A percentile compares a stretch with the other conserved stretches of the same genome.
Evolutionary conservation across 2,113 vertebrate genomes (phyloP).

Genomic region (Carassius carassius): DNA sequence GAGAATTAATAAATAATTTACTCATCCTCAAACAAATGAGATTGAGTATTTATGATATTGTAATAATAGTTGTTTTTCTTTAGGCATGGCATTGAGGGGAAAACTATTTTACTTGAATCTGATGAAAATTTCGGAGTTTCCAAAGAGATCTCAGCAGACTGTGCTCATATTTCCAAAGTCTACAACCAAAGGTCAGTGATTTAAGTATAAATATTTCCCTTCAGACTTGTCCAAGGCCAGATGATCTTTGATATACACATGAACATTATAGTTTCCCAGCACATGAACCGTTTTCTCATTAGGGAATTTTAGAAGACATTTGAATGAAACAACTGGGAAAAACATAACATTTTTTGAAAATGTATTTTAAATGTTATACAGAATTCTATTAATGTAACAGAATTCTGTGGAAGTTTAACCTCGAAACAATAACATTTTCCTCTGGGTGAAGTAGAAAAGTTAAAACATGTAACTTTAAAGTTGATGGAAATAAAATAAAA

Average conservation of each 20-base stretch:
- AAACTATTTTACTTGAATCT: neutral
- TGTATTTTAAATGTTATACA: neutral
- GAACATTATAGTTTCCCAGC: neutral
- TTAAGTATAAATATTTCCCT: neutral
- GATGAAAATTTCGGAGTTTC: neutral
- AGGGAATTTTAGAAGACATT: neutral
- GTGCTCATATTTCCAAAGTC: neutral
- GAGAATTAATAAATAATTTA: too few relatives aligned
- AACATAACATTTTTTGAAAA: neutral
- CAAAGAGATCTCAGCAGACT: neutral
- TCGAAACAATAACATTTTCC: neutral
- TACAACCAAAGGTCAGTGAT: slow-evolving; percentile 2
- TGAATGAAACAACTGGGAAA: neutral
- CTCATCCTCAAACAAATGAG: neutral
- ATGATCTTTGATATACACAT: neutral
- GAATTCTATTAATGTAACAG: too few relatives aligned
- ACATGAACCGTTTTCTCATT: neutral
- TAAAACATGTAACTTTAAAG: neutral
- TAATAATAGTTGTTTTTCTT: neutral
- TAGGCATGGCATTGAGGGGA: neutral
- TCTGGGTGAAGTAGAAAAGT: neutral
- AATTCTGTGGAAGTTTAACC: neutral
- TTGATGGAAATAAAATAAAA: neutral
- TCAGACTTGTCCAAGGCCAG: neutral
- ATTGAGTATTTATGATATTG: neutral